Evolutionary conservation across 23 tunicate species (phyloP).

Genomic region (Halocynthia aurantium): DNA sequence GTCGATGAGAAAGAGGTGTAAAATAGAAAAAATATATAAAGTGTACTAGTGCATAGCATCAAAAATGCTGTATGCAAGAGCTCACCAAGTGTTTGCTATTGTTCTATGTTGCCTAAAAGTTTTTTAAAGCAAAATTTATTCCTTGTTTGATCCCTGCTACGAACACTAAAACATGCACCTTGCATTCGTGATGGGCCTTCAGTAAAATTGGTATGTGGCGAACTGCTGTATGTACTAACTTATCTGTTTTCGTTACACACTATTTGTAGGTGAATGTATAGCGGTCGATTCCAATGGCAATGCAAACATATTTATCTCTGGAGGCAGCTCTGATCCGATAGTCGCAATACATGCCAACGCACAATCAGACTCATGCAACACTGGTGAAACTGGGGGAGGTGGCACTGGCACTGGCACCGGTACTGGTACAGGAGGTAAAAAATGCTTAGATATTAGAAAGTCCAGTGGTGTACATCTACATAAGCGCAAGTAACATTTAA

Average conservation of each 20-base stretch:
- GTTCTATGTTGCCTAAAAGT: not conserved
- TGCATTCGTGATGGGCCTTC: conserved; percentile 21
- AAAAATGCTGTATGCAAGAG: too few relatives aligned
- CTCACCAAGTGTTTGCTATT: too few relatives aligned
- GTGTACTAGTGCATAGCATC: too few relatives aligned
- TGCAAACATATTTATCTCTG: conserved; percentile 47
- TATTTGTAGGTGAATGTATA: conserved; percentile 54
- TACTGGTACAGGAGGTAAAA: conserved; percentile 21
- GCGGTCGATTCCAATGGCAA: conserved; percentile 41
- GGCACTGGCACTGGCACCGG: conserved; percentile 9
- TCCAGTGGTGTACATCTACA: too few relatives aligned
- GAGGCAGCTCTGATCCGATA: conserved; percentile 26
- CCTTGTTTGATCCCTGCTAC: too few relatives aligned
- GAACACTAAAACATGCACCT: too few relatives aligned
- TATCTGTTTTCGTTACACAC: not conserved
- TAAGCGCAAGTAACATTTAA: too few relatives aligned
- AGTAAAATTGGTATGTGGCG: not conserved
- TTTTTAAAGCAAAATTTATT: conserved; percentile 26
- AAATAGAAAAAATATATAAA: too few relatives aligned
- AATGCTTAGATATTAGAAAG: too few relatives aligned
- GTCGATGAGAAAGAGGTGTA: too few relatives aligned
- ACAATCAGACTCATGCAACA: conserved; percentile 33
- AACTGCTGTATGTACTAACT: not conserved
- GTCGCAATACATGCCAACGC: conserved; percentile 81
- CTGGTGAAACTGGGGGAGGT: conserved; percentile 4